Evolutionary conservation across 2,888 invertebrate species (phyloP).

Genomic region (Platerodrilus igneus): DNA sequence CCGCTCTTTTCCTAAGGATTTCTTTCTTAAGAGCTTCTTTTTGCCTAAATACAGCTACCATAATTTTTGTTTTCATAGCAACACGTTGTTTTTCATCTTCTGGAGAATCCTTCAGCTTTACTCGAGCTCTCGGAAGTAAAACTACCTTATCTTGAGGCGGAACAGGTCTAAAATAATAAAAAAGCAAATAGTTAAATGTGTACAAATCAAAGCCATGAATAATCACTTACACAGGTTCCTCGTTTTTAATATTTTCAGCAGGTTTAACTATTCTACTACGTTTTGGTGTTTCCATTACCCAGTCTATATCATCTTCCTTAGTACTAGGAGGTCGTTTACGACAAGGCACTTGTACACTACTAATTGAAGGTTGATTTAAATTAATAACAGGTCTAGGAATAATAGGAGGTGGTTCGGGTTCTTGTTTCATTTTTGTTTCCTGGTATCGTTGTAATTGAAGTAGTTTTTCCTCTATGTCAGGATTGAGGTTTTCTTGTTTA

Average conservation of each 20-base stretch:
- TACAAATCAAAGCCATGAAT: neutral
- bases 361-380: slow-evolving; percentile 27
- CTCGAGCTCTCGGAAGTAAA: slow-evolving; percentile 40
- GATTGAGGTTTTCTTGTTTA: slow-evolving; percentile 84
- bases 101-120: slow-evolving; percentile 44
- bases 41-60: slow-evolving; percentile 76
- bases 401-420: slow-evolving; percentile 43
- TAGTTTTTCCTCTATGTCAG: slow-evolving; percentile 88
- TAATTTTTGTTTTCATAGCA: slow-evolving; percentile 58
- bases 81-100: slow-evolving; percentile 56
- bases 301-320: slow-evolving; percentile 43
- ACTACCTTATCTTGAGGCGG: slow-evolving; percentile 37
- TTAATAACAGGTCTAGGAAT: slow-evolving; percentile 20
- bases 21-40: slow-evolving; percentile 91
- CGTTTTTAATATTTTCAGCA: slow-evolving; percentile 39
- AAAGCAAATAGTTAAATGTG: no score
- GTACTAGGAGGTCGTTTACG: slow-evolving; percentile 43
- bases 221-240: slow-evolving; percentile 40
- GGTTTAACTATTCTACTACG: slow-evolving; percentile 38
- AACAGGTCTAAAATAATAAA: slow-evolving; percentile 13
- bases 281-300: slow-evolving; percentile 50
- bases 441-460: slow-evolving; percentile 82
- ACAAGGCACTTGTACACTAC: slow-evolving; percentile 33
- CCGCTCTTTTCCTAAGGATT: slow-evolving; percentile 83
- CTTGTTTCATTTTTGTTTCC: slow-evolving; percentile 70